Evolutionary conservation across 2,113 vertebrate species (phyloP), one percentile per base, ranked within the genome.

Genomic region (Fulmarus glacialis): DNA sequence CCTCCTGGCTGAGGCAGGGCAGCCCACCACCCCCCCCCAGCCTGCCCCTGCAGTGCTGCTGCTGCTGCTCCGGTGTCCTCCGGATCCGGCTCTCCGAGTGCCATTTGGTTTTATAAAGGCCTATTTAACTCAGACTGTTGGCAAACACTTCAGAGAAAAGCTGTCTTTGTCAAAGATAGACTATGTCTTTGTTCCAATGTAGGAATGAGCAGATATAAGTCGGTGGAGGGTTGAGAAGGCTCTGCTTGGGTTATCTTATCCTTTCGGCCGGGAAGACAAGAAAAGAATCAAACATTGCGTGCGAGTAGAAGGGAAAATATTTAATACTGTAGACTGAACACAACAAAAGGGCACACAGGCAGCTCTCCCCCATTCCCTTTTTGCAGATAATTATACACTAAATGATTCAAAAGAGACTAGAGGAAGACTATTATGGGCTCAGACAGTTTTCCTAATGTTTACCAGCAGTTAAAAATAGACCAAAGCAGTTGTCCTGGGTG

Each of bases 381-480:
- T 82, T 91, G 56, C 55, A 85, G 82, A 85, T 90, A 74, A 94
- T 90, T 85, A 72, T 59, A 63, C 56, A 59, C 75, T 38, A 93
- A 90, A 59, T 43, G 4, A 36, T 75, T 92, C 70, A 75, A 75
- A 85, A 85, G 74, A 79, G 56, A 60, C 30, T 22, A 45, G 59
- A 52, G 58, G 52, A 88, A 85, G 64, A 82, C 30, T 50, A 67
- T 63, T 78, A 50, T 0, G 0, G 24, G 52, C 60, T 85, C 70
- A 82, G 83, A 78, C 40, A 19, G 60, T 91, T 84, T 94, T 74
- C 47, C 84, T 87, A 85, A 79, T 79, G 56, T 82, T 93, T 91
- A 74, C 68, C 73, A 79, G 68, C 34, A 71, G 95, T 60, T 94
- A 93, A 96, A 97, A 95, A 95, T 85, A 93, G 90, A 91, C 73